These are phyloP conservation scores for Myrmophylax atrothorax DNA, from an alignment of 2,113 vertebrate genomes.

Conservation along the genomic window DNA sequence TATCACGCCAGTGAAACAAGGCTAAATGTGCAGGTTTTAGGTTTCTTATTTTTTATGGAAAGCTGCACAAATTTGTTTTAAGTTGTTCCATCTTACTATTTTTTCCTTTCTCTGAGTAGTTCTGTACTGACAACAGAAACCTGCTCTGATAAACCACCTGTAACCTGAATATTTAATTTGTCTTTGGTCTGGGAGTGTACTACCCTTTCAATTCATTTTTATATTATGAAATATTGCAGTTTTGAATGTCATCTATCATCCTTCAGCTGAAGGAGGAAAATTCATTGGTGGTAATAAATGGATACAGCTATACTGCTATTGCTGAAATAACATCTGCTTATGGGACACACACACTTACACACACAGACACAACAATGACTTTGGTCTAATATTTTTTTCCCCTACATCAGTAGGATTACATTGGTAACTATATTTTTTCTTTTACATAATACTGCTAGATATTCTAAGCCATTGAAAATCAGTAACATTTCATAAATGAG, in stretches of 20 bases:
- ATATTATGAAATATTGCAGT: background rate
- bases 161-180: background rate
- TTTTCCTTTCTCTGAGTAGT: background rate
- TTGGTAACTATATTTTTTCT: background rate
- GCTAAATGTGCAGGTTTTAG: background rate
- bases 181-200: background rate
- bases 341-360: background rate
- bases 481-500: slow-evolving; percentile 42
- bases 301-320: background rate
- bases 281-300: background rate
- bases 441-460: background rate
- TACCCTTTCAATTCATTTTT: background rate
- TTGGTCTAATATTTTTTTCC: background rate
- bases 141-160: background rate
- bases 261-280: background rate
- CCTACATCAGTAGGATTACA: background rate
- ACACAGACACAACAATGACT: background rate
- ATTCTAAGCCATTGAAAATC: slow-evolving; percentile 10
- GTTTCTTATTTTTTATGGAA: background rate
- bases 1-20: background rate
- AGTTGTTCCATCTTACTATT: background rate
- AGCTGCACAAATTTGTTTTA: background rate
- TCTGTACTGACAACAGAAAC: background rate
- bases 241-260: background rate
- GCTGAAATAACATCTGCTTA: background rate